Conservation (phyloP, 2,888 invertebrate genomes). For the Cyaniris semiargus region DNA sequence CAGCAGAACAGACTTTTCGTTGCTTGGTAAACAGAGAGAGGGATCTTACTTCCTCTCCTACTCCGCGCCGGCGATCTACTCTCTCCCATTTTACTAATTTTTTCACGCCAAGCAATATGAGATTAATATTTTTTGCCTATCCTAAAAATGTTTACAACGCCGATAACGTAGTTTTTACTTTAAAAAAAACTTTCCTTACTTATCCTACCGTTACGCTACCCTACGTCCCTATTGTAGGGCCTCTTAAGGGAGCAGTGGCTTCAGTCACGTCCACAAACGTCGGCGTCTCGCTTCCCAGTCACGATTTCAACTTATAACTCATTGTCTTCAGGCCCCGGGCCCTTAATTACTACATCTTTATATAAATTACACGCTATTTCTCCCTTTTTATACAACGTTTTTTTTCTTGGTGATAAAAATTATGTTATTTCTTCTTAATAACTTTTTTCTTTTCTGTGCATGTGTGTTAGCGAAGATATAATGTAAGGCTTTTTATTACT, state of each 20-base stretch:
- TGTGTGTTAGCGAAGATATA: background rate
- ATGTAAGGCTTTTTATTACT: background rate
- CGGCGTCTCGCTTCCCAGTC: constrained; percentile 35
- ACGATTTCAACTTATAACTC: constrained; percentile 40
- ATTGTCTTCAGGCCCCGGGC: constrained; percentile 33
- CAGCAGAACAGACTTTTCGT: no score
- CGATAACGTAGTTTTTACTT: no score
- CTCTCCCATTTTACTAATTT: no score
- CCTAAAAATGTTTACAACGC: no score
- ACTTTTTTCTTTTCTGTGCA: background rate
- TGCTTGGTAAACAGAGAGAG: no score
- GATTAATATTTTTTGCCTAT: no score
- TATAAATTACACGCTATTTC: constrained; percentile 45
- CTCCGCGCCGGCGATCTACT: no score
- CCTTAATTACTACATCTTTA: constrained; percentile 39
- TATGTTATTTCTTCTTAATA: background rate
- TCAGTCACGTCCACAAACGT: constrained; percentile 36
- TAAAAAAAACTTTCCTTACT: no score
- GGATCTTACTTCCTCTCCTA: no score
- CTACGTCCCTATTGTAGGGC: constrained; percentile 21
- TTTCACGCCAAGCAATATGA: no score
- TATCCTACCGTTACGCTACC: background rate
- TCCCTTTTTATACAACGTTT: background rate
- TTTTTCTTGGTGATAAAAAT: background rate
- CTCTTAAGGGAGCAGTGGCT: constrained; percentile 35